phyloP scores from a whole-genome alignment of 2,113 vertebrate species.

The Leucosticte australis region DNA sequence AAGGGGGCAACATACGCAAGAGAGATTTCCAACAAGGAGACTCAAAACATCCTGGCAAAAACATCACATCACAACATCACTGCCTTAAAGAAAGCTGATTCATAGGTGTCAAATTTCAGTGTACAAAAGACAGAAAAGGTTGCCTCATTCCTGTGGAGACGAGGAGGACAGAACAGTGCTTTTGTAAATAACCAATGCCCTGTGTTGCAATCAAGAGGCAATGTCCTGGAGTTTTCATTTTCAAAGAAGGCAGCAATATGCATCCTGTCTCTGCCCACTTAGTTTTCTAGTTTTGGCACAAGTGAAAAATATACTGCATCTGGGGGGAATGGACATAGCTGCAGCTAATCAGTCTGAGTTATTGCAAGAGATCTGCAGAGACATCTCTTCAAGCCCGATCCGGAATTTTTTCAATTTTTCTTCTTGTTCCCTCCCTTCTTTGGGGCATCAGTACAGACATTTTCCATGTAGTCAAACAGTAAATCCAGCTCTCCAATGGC shows the following conservation, averaged over 20 bases:
- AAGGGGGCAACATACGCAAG: slow-evolving; percentile 6
- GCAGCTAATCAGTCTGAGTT: neutral
- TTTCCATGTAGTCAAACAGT: slow-evolving; percentile 67
- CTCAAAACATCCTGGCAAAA: neutral
- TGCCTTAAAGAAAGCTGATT: neutral
- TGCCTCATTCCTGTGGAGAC: neutral
- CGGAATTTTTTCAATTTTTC: neutral
- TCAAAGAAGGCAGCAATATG: neutral
- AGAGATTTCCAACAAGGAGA: neutral
- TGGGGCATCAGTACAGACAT: slow-evolving; percentile 35
- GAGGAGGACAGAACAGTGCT: neutral
- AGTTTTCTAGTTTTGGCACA: neutral
- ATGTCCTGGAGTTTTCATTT: neutral
- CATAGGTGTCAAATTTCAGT: neutral
- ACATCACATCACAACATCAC: neutral
- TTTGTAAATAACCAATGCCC: neutral
- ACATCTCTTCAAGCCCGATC: neutral
- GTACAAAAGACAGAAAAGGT: neutral
- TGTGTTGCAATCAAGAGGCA: neutral
- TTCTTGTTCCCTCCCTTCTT: slow-evolving; percentile 21
- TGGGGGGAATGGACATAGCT: neutral
- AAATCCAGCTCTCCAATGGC: slow-evolving; percentile 79
- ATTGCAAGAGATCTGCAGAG: neutral
- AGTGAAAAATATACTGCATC: neutral
- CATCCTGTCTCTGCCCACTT: neutral